These are phyloP conservation scores for Physeter macrocephalus DNA, from an alignment of 2,113 vertebrate species.

Conservation along the genomic window DNA sequence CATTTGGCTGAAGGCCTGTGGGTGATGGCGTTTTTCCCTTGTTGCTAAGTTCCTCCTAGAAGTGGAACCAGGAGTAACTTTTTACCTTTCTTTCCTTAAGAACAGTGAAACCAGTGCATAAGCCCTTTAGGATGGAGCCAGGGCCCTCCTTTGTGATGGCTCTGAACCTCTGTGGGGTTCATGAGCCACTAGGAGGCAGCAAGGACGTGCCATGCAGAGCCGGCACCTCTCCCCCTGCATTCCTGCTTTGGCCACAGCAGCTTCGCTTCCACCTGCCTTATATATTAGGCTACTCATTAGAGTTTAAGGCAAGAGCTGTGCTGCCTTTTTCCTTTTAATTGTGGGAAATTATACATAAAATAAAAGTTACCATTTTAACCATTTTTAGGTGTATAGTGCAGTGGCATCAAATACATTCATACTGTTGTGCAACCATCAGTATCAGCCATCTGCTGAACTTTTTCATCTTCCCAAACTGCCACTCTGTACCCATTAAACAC, in stretches of 20 bases:
- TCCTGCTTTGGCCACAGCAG: neutral
- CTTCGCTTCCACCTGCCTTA: neutral
- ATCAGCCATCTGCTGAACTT: neutral
- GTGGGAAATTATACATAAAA: neutral
- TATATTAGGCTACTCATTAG: neutral
- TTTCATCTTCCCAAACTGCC: neutral
- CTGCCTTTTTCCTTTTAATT: neutral
- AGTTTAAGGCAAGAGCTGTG: neutral
- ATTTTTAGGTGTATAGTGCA: neutral
- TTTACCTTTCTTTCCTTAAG: neutral
- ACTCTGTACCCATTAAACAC: neutral
- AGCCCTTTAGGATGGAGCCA: neutral
- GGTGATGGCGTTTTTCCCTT: neutral
- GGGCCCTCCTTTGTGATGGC: no score
- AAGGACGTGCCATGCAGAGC: no score
- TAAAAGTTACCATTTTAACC: neutral
- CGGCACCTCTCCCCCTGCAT: fast-evolving
- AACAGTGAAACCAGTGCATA: neutral
- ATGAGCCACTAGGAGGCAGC: neutral
- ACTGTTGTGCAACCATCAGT: neutral
- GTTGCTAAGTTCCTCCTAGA: neutral
- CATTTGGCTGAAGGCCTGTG: neutral
- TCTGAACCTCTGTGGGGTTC: neutral
- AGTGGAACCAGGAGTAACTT: neutral
- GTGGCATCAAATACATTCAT: neutral